A percentile compares a stretch with the other conserved stretches of the same genome.
Conservation (phyloP, 2,888 invertebrate genomes). For the Isotomurus palustris region DNA sequence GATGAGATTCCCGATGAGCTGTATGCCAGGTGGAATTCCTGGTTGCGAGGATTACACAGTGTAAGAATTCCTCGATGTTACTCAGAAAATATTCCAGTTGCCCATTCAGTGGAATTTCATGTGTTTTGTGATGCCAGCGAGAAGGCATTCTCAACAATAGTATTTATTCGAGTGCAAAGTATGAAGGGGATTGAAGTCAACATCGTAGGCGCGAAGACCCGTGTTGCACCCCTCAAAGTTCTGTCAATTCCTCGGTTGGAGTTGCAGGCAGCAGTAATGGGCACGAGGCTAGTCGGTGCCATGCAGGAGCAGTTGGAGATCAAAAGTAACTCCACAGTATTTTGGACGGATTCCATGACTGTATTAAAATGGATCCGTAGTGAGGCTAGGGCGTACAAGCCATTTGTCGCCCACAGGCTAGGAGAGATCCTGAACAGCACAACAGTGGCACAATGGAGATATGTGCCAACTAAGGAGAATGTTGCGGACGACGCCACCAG, state of each 20-base stretch:
- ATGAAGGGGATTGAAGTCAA: background rate
- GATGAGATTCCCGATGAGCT: background rate
- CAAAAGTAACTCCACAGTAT: background rate
- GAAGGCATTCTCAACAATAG: constrained; percentile 22
- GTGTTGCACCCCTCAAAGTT: constrained; percentile 32
- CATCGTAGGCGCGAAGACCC: constrained; percentile 28
- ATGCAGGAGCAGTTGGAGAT: background rate
- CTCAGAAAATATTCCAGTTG: background rate
- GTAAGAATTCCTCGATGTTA: background rate
- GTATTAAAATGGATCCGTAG: constrained; percentile 36
- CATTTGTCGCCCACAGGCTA: constrained; percentile 33
- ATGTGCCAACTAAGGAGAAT: constrained; percentile 37
- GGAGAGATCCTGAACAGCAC: constrained; percentile 29
- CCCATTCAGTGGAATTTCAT: constrained; percentile 21
- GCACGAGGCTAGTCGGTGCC: constrained; percentile 9
- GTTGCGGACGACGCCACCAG: constrained; percentile 41
- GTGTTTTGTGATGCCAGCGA: constrained; percentile 34
- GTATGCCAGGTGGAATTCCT: background rate
- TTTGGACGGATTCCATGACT: constrained; percentile 33
- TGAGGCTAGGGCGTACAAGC: constrained; percentile 16
- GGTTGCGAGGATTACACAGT: background rate
- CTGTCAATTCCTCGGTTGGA: constrained; percentile 38
- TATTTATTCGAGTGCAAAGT: constrained; percentile 21
- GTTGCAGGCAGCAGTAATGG: constrained; percentile 37
- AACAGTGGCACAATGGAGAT: constrained; percentile 25